phyloP scores from a whole-genome alignment of 2,888 invertebrate genomes.

The Leptinotarsa tumamoca region DNA sequence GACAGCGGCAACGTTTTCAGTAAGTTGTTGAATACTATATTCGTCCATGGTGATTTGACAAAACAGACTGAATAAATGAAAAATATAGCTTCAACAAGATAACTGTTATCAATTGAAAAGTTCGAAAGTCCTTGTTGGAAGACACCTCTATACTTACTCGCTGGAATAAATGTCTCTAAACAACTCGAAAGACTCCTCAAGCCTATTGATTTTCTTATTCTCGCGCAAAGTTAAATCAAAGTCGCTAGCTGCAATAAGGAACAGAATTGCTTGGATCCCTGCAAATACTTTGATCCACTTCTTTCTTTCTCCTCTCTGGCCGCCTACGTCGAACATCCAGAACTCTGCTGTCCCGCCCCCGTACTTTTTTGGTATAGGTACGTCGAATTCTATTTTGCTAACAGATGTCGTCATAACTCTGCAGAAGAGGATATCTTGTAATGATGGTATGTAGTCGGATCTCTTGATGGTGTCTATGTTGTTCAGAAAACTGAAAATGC shows the following conservation, averaged over 20 bases:
- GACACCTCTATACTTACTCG: conserved; percentile 66
- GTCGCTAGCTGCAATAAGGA: conserved; percentile 83
- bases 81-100: too few species aligned
- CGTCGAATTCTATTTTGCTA: conserved; percentile 80
- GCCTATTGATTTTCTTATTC: conserved; percentile 76
- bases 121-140: not conserved
- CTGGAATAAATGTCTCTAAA: conserved; percentile 85
- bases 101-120: too few species aligned
- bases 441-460: conserved; percentile 76
- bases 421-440: conserved; percentile 82
- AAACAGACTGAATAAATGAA: too few species aligned
- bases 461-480: conserved; percentile 75
- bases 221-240: conserved; percentile 83
- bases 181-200: conserved; percentile 77
- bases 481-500: conserved; percentile 76
- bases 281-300: conserved; percentile 88
- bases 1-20: too few species aligned
- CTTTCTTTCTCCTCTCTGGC: conserved; percentile 83
- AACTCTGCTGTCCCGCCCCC: conserved; percentile 79
- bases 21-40: too few species aligned
- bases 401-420: conserved; percentile 80
- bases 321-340: conserved; percentile 88
- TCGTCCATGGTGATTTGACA: too few species aligned
- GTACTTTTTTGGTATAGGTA: conserved; percentile 77
- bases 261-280: conserved; percentile 84